Evolutionary conservation across 2,888 invertebrate species (phyloP), one percentile per base, ranked within the genome.

Genomic region (Crepidodera aurea): DNA sequence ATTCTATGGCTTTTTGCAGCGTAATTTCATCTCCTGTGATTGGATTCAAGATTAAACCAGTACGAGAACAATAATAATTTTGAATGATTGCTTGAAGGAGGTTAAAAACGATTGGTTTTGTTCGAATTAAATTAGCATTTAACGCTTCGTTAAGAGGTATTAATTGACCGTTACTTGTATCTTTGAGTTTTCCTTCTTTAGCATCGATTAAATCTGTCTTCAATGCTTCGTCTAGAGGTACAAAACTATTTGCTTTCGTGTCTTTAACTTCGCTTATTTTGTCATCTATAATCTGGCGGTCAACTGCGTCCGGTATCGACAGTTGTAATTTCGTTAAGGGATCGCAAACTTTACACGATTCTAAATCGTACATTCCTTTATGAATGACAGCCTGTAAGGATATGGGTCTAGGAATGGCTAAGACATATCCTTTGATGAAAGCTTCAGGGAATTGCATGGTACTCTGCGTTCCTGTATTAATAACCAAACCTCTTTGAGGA

Each of bases 241-340:
- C 79, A 68, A 89, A 89, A 68, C 87, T 86, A 55, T 91, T 88
- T 46, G 87, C 86, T 71, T 87, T 85, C 0, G 90, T 89, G 77
- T 94, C 92, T 77, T 90, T 90, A 67, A 94, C 89, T 79, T 91
- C 87, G 3, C 92, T 91, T 69, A 93, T 90, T 64, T 89, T 89
- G 1, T 92, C 89, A 80, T 94, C 92, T 22, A 96, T 86, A 65
- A 94, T 87, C 70, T 91, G 90, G 73, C 91, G 86, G 68, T 89
- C 86, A 48, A 94, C 88, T 1, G 93, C 91, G 74, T 93, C 92
- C 51, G 88, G 85, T 15, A 96, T 84, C 69, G 88, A 85, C 1
- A 94, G 83, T 68, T 87, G 82, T 78, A 91, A 88, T 72, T 88
- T 86, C 29, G 91, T 89, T 65, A 91, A 82, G 18, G 86, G 86